A percentile compares a stretch with the other conserved stretches of the same genome.
Conservation (phyloP, 2,113 vertebrate species). For the Pedetes capensis region DNA sequence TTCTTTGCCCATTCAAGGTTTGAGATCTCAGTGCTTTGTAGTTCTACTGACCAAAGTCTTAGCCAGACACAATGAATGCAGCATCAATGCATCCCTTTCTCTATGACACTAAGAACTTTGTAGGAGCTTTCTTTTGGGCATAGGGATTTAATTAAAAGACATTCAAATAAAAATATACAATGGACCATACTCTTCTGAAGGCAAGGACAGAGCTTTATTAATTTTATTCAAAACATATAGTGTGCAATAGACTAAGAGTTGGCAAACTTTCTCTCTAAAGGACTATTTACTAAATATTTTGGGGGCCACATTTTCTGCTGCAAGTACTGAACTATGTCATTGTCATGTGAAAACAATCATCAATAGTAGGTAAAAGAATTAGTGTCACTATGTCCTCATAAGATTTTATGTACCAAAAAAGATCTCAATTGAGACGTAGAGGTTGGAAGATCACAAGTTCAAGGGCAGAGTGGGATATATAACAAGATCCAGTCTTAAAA, state of each 20-base stretch:
- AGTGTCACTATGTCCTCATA: not conserved
- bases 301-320: not conserved
- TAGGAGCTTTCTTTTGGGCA: not conserved
- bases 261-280: not conserved
- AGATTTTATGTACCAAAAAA: not conserved
- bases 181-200: not conserved
- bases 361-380: not conserved
- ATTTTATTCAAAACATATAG: not conserved
- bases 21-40: not conserved
- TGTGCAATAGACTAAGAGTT: not conserved
- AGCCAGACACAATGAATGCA: not conserved
- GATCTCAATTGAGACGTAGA: not conserved
- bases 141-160: not conserved
- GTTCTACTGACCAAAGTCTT: not conserved
- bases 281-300: not conserved
- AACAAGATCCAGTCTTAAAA: not conserved
- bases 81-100: not conserved
- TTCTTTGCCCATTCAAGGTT: fast-evolving
- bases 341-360: not conserved
- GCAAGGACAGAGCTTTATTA: not conserved
- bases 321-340: not conserved
- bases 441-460: no score
- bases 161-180: not conserved
- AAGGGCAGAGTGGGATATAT: not conserved
- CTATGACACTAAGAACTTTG: not conserved